Conservation (phyloP, 2,797 vertebrate species). For the Anisognathus igniventris region DNA sequence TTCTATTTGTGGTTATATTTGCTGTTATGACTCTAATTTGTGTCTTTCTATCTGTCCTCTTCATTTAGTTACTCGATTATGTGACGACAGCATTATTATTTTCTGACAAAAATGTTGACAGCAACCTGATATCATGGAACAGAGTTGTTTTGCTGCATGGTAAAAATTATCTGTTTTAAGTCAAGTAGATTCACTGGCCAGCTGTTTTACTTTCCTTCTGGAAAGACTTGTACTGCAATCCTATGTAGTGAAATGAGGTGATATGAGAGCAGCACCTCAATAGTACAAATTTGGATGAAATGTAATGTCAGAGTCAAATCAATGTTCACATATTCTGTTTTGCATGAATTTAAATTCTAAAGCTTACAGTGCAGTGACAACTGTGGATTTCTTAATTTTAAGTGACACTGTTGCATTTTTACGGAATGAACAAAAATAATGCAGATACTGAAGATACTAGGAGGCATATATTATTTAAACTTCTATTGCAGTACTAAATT, state of each 20-base stretch:
- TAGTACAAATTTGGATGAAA: not conserved
- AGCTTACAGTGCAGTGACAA: not conserved
- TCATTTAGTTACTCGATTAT: constrained; percentile 89
- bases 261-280: not conserved
- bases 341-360: not conserved
- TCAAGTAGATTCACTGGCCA: not conserved
- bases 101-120: constrained; percentile 94
- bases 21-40: not conserved
- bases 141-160: constrained; percentile 94
- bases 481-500: not conserved
- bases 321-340: not conserved
- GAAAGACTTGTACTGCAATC: not conserved
- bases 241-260: not conserved
- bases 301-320: not conserved
- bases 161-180: constrained; percentile 54
- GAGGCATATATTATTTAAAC: not conserved
- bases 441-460: not conserved
- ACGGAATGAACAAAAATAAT: not conserved
- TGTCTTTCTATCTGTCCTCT: not conserved
- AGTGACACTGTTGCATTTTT: not conserved
- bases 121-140: constrained; percentile 94
- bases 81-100: constrained; percentile 92
- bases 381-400: not conserved
- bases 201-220: not conserved
- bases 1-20: not conserved